Evolutionary conservation across 1,140 invertebrate genomes (phyloP).

Genomic region (Lasioglossum baleicum): DNA sequence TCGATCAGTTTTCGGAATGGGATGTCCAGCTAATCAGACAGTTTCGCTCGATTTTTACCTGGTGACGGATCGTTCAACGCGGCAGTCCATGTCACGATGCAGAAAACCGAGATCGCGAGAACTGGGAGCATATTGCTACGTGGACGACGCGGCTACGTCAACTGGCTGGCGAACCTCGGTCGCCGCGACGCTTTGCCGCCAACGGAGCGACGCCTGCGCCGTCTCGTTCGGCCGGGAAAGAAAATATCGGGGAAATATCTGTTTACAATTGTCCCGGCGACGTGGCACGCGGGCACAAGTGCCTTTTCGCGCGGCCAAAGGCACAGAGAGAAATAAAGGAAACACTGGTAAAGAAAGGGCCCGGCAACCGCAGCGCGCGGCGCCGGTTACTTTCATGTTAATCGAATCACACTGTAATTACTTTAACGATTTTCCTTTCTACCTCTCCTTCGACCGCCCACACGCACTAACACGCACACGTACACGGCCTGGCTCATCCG

Average conservation of each 20-base stretch:
- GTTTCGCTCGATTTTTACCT: constrained; percentile 67
- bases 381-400: constrained; percentile 17
- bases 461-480: background rate
- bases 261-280: constrained; percentile 37
- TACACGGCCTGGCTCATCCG: background rate
- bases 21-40: background rate
- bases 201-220: constrained; percentile 49
- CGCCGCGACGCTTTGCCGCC: constrained; percentile 65
- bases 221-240: background rate
- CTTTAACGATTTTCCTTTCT: constrained; percentile 34
- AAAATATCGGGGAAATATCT: constrained; percentile 29
- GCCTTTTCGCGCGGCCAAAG: background rate
- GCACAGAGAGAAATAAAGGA: background rate
- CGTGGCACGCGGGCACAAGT: background rate
- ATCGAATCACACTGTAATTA: constrained; percentile 33
- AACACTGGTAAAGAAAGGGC: no score
- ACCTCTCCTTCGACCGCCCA: background rate
- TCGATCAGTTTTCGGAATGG: background rate
- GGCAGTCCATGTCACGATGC: constrained; percentile 71
- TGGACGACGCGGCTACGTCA: constrained; percentile 76
- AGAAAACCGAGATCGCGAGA: constrained; percentile 71
- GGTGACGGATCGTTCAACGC: constrained; percentile 74
- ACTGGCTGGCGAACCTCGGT: constrained; percentile 68
- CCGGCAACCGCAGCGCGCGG: no score
- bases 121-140: constrained; percentile 73